Percentiles rank a stretch among this genome's conserved stretches.
Evolutionary conservation across 1,140 invertebrate species (phyloP).

Genomic region (Cydia strobilella): DNA sequence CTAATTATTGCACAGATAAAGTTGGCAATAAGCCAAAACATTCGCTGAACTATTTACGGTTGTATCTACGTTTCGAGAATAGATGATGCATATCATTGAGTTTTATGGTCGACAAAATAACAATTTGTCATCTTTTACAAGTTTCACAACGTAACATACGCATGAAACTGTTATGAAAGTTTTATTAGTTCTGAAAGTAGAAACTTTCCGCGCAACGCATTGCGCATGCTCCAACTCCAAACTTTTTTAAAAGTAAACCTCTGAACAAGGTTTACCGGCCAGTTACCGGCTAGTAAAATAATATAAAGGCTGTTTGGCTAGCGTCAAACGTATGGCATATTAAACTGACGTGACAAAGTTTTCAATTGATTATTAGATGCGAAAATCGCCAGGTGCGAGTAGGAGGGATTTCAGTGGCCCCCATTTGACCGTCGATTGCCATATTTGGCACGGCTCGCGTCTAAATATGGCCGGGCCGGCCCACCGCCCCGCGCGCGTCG

Average conservation of each 20-base stretch:
- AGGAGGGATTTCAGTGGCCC: conserved; percentile 85
- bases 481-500: conserved; percentile 73
- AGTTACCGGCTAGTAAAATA: background rate
- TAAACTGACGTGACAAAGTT: conserved; percentile 73
- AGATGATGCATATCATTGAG: background rate
- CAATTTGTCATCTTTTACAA: background rate
- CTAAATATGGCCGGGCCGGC: conserved; percentile 88
- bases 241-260: background rate
- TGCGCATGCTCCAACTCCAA: conserved; percentile 1
- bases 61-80: conserved; percentile 12
- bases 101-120: background rate
- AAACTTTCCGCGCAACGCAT: background rate
- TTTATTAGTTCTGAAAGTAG: conserved; percentile 3
- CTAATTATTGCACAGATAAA: conserved; percentile 3
- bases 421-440: conserved; percentile 86
- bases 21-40: background rate
- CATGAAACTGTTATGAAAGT: conserved; percentile 1
- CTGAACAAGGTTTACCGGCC: too few relatives aligned
- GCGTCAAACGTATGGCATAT: conserved; percentile 19
- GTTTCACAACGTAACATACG: background rate
- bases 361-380: conserved; percentile 75
- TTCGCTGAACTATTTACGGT: conserved; percentile 3
- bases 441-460: conserved; percentile 86
- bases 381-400: conserved; percentile 79
- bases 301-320: conserved; percentile 14